Percentiles rank a stretch among this genome's conserved stretches.
These are phyloP conservation scores for Gallinago paraguaiae DNA, from an alignment of 2,113 vertebrate species.

Conservation along the genomic window DNA sequence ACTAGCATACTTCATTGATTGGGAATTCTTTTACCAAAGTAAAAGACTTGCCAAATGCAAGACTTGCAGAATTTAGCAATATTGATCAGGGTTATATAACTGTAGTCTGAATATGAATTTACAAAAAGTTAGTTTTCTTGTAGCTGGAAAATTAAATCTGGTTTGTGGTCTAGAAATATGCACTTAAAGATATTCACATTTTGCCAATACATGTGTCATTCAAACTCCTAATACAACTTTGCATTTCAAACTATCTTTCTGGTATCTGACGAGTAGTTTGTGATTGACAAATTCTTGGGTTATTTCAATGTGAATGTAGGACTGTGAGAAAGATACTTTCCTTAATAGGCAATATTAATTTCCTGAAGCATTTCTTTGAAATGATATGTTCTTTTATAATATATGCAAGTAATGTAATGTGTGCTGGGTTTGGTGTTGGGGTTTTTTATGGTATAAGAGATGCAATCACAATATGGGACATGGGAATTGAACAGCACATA, in stretches of 20 bases:
- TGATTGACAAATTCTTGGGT: constrained; percentile 67
- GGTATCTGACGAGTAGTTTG: constrained; percentile 63
- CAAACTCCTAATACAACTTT: constrained; percentile 26
- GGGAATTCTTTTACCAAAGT: not conserved
- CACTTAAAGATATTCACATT: not conserved
- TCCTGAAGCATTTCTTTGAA: not conserved
- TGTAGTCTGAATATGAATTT: not conserved
- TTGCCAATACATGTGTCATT: not conserved
- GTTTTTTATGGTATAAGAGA: not conserved
- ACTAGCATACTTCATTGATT: not conserved
- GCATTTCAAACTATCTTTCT: constrained; percentile 57
- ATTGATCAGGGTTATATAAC: not conserved
- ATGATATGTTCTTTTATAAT: not conserved
- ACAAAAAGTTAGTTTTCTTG: not conserved
- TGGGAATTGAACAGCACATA: not conserved
- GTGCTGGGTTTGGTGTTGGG: not conserved
- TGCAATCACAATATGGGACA: not conserved
- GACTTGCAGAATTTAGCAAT: not conserved
- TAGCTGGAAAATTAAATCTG: not conserved
- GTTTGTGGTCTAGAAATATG: not conserved
- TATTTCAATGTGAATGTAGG: constrained; percentile 66
- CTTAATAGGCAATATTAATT: constrained; percentile 10
- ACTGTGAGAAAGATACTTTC: constrained; percentile 43
- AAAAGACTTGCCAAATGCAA: not conserved
- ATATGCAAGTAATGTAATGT: not conserved